Base-by-base conservation (phyloP, 1,140 invertebrate species). In the Macrotrachela quadricornifera region DNA sequence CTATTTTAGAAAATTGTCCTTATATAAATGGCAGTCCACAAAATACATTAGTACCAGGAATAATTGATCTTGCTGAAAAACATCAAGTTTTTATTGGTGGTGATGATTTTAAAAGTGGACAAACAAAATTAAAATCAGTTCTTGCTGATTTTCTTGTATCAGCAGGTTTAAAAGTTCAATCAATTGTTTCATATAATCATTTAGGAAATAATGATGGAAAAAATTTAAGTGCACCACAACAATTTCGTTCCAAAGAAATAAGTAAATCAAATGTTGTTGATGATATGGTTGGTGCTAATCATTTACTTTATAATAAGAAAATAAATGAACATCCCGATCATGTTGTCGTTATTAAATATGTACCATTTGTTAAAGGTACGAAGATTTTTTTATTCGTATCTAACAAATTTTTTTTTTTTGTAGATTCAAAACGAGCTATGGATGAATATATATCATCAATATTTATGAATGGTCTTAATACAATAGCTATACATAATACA, bases 21-120 rank as follows among this genome's bases (percentile, higher is more conserved):
- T 95, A 85, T 70, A 85, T 95, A 56, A 95, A 95, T 70, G 90
- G 90, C 1, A 90, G 87, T 0, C 88, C 90, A 0, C 90, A 95
- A 70, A 95, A 95, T 66, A 91, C 88, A 0, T 80, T 94, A 62
- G 85, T 92, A 40, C 82, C 84, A 0, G 90, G 85, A 16, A 74
- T 83, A 1, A 73, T 90, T 11, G 80, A 92, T 61, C 71, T 87
- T 58, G 85, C 87, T 0, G 77, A 85, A 63, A 71, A 74, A 57
- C 67, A 77, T 15, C 73, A 76, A 11, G 81, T 87, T 0, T 85
- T 82, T 57, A 82, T 95, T 57, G 82, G 77, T 14, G 90, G 90
- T 1, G 57, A 56, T 54, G 54, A 58, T 38, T 56, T 56, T 10
- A 58, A 58, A 38, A 46, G 62, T 36, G 90, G 90, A 0, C 90